Percentiles rank a stretch among this genome's conserved stretches.
phyloP scores from a whole-genome alignment of 37 sponge, comb jelly and placozoan species.

The Lycopodina hypogea region DNA sequence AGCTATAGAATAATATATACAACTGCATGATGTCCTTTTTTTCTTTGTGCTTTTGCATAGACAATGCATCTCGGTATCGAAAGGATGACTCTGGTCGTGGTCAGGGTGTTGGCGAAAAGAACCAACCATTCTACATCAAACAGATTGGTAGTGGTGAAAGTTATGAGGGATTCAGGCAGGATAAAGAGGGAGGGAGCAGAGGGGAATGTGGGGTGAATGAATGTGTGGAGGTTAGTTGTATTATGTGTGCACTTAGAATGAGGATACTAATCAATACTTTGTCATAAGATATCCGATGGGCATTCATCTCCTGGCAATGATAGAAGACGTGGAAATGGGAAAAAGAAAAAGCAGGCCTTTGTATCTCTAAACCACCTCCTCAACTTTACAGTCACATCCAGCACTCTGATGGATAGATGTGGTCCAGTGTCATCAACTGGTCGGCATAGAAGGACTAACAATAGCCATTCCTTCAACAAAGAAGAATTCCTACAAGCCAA shows the following conservation, averaged over 20 bases:
- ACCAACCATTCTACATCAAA: background rate
- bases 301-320: background rate
- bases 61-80: background rate
- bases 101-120: background rate
- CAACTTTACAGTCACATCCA: slow-evolving; percentile 53
- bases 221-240: background rate
- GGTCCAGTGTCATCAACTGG: background rate
- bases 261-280: too few species aligned
- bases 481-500: slow-evolving; percentile 88
- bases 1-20: background rate
- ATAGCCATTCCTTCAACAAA: slow-evolving; percentile 55
- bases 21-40: background rate
- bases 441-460: slow-evolving; percentile 8
- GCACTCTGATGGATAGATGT: too few species aligned
- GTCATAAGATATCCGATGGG: background rate
- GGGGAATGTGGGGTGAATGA: slow-evolving; percentile 7
- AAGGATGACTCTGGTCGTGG: background rate
- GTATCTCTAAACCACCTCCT: slow-evolving; percentile 79
- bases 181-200: background rate
- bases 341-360: slow-evolving; percentile 10
- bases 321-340: background rate
- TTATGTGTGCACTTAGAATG: background rate
- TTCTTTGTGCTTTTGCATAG: background rate
- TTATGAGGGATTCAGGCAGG: slow-evolving; percentile 7
- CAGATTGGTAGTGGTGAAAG: background rate